Evolutionary conservation across 92 coral and sea anemone species (phyloP), one percentile per base, ranked within the genome.

Genomic region (Paragorgia papillata): DNA sequence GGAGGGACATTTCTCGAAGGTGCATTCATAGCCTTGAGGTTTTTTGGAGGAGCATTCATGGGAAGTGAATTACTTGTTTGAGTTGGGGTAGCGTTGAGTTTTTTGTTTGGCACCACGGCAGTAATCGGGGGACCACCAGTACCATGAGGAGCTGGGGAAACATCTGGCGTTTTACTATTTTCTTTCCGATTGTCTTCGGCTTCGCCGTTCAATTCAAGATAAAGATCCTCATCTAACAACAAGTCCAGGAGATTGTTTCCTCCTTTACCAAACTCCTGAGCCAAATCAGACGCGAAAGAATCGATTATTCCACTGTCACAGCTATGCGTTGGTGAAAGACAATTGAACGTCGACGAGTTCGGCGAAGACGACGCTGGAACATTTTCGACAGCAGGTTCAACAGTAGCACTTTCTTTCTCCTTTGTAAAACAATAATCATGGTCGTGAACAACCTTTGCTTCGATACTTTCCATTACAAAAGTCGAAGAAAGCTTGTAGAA

Each of bases 281-380:
- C 63, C 80, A 80, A 82, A 19, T 83, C 76, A 4, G 37, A 54
- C 63, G 86, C 84, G 27, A 86, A 74, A 12, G 84, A 61, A n/a
- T 95, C 99, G 20, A 95, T 82, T n/a, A n/a, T n/a, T 9, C 99
- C 99, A 68, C 99, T 95, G 62, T 95, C 99, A 62, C 81, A 66
- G 62, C 99, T 95, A 57, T 91, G 92, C 31, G 99, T 74, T 14
- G 99, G 99, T 25, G 99, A 95, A 32, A 80, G 85, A 31, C 95
- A 73, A n/a, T n/a, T n/a, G n/a, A n/a, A n/a, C n/a, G n/a, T n/a
- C 67, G 88, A 50, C 66, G 78, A 58, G 31, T 64, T 49, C 54
- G 62, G 13, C 46, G 21, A 9, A 3, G 29, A 3, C 9, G 76
- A 22, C 1, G 2, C 57, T 70, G 21, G 8, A 25, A 53, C 35